Evolutionary conservation across 2,113 vertebrate species (phyloP).

Genomic region (Amia ocellicauda): DNA sequence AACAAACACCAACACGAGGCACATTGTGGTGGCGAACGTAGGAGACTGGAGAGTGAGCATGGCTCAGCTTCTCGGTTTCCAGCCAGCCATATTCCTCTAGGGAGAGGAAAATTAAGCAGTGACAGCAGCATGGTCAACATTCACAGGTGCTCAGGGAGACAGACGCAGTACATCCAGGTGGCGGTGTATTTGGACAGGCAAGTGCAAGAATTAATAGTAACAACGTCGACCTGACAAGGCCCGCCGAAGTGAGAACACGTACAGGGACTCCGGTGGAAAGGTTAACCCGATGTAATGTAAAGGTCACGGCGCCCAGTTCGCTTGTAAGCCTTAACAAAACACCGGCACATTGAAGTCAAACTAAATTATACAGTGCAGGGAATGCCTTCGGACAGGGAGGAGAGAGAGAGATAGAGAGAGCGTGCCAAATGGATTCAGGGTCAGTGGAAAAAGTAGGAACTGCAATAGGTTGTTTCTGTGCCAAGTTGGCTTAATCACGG

Average conservation of each 20-base stretch:
- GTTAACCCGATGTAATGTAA: neutral
- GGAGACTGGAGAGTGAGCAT: too few relatives aligned
- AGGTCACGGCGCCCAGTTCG: neutral
- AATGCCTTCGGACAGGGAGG: neutral
- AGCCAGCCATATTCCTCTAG: too few relatives aligned
- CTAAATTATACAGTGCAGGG: neutral
- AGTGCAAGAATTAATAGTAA: neutral
- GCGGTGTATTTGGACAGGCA: too few relatives aligned
- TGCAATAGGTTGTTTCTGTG: too few relatives aligned
- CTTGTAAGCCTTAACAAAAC: constrained; percentile 2
- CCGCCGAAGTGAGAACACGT: neutral
- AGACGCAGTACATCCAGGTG: too few relatives aligned
- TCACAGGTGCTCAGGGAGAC: too few relatives aligned
- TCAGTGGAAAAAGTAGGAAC: neutral
- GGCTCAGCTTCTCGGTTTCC: too few relatives aligned
- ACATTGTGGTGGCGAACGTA: too few relatives aligned
- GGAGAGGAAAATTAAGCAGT: too few relatives aligned
- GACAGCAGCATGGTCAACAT: too few relatives aligned
- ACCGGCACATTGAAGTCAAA: neutral
- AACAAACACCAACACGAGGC: too few relatives aligned
- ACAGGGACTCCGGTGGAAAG: neutral
- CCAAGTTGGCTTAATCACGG: neutral
- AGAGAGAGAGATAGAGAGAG: neutral
- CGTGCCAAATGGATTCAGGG: constrained; percentile 5
- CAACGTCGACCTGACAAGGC: too few relatives aligned